A percentile compares a stretch with the other conserved stretches of the same genome.
Conservation (phyloP, 1,140 invertebrate genomes). For the Magallana ariakensis region DNA sequence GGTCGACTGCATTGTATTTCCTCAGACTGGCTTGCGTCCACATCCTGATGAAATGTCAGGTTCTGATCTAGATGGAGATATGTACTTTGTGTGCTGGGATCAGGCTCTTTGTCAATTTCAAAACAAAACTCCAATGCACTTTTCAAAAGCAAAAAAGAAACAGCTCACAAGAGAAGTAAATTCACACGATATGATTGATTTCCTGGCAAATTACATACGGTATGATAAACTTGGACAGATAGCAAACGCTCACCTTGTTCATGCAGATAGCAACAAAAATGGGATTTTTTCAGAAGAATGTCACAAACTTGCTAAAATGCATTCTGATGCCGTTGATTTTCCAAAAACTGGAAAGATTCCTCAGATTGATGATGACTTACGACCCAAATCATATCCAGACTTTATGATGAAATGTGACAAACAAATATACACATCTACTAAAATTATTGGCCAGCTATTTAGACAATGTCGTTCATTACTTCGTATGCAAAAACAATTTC, state of each 20-base stretch:
- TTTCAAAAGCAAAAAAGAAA: neutral
- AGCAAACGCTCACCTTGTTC: conserved; percentile 51
- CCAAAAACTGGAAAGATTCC: conserved; percentile 45
- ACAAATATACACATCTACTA: conserved; percentile 21
- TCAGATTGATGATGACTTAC: conserved; percentile 37
- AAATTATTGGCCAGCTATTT: conserved; percentile 43
- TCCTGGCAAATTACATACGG: conserved; percentile 36
- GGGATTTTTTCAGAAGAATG: conserved; percentile 23
- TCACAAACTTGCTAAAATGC: conserved; percentile 26
- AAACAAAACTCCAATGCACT: conserved; percentile 44
- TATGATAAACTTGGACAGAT: conserved; percentile 39
- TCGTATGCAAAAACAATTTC: neutral
- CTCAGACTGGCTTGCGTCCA: conserved; percentile 42
- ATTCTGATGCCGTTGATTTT: conserved; percentile 52
- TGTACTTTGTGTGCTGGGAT: conserved; percentile 56
- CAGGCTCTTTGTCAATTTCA: neutral
- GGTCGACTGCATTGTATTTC: conserved; percentile 57
- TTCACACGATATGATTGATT: conserved; percentile 28
- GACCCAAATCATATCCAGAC: conserved; percentile 40
- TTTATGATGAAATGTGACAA: conserved; percentile 50
- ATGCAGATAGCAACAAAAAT: conserved; percentile 46
- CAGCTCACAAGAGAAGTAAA: neutral
- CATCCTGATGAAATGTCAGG: conserved; percentile 57
- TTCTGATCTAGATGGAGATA: too few species aligned
- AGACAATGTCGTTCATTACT: conserved; percentile 22